Evolutionary conservation across 2,113 vertebrate genomes (phyloP).

Genomic region (Acanthochromis polyacanthus): DNA sequence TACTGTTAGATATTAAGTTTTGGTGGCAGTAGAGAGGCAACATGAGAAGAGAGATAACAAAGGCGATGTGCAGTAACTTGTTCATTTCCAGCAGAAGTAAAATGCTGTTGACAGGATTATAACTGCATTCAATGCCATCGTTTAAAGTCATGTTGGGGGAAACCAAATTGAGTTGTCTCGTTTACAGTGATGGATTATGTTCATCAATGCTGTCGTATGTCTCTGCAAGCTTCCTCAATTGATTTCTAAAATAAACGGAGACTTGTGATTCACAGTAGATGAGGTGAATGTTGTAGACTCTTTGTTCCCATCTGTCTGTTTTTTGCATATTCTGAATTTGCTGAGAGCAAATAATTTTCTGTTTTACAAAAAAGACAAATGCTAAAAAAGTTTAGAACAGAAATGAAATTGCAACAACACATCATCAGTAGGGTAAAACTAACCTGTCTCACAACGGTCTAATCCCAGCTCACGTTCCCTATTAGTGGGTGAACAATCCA

Average conservation of each 20-base stretch:
- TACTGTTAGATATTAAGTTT: background rate
- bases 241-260: constrained; percentile 21
- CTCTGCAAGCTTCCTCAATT: constrained; percentile 28
- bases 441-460: too few species aligned
- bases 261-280: background rate
- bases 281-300: background rate
- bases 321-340: background rate
- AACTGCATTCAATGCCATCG: constrained; percentile 38
- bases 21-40: background rate
- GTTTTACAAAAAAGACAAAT: too few species aligned
- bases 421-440: too few species aligned
- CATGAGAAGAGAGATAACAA: constrained; percentile 14
- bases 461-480: too few species aligned
- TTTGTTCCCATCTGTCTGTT: background rate
- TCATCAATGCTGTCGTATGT: constrained; percentile 31
- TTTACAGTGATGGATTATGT: constrained; percentile 55
- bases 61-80: constrained; percentile 8
- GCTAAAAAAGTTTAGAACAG: too few species aligned
- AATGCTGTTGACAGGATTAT: constrained; percentile 45
- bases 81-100: constrained; percentile 29
- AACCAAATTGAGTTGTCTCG: constrained; percentile 37
- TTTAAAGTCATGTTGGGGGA: constrained; percentile 20
- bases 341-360: too few species aligned
- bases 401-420: too few species aligned
- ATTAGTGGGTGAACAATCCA: too few species aligned